Percentiles rank a stretch among this genome's conserved stretches.
Conservation (phyloP, 2,797 vertebrate species). For the Pempheris klunzingeri region DNA sequence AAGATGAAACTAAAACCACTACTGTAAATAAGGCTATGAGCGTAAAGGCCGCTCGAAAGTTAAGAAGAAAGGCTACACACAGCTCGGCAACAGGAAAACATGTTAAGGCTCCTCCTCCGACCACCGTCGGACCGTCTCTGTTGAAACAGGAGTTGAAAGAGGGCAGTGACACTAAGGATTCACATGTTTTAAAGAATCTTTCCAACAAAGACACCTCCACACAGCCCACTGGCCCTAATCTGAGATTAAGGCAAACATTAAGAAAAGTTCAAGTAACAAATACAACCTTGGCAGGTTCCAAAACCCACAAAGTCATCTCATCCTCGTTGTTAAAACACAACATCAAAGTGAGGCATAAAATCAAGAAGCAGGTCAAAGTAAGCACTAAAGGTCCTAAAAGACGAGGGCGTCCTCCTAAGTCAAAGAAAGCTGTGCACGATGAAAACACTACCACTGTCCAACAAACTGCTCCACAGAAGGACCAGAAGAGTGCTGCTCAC, state of each 20-base stretch:
- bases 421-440: constrained; percentile 18
- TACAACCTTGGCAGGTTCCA: neutral
- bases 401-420: constrained; percentile 55
- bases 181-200: constrained; percentile 53
- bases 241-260: constrained; percentile 51
- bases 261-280: constrained; percentile 41
- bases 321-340: constrained; percentile 37
- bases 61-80: constrained; percentile 15
- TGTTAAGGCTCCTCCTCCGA: neutral
- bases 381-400: constrained; percentile 30
- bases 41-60: constrained; percentile 27
- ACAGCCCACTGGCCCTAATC: constrained; percentile 24
- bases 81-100: neutral
- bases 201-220: constrained; percentile 51
- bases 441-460: constrained; percentile 38
- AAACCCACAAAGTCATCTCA: constrained; percentile 33
- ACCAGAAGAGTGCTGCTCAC: neutral
- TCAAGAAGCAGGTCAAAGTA: constrained; percentile 47
- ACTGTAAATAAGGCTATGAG: constrained; percentile 15
- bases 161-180: constrained; percentile 29
- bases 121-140: neutral
- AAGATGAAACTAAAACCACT: constrained; percentile 45
- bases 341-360: constrained; percentile 33
- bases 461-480: neutral
- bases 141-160: constrained; percentile 27